Conservation (phyloP, 2,113 vertebrate genomes). For the Peromyscus californicus region DNA sequence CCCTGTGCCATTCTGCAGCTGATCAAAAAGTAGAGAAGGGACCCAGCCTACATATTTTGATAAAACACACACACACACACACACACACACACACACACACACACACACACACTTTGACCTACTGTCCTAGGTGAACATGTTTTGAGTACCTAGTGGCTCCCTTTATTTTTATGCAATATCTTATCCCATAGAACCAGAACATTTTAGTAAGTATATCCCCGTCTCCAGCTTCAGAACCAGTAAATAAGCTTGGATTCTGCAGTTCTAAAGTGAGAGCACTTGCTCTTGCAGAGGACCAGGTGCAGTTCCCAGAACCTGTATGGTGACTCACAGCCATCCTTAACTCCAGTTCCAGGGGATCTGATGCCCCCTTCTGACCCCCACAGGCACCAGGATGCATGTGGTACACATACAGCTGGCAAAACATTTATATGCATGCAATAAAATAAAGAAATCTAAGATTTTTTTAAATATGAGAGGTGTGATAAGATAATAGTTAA, state of each 20-base stretch:
- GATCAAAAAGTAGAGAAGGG: not conserved
- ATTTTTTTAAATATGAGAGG: not conserved
- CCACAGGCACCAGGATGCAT: not conserved
- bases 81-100: not conserved
- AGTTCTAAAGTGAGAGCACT: constrained; percentile 3
- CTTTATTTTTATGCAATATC: not conserved
- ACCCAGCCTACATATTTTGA: constrained; percentile 3
- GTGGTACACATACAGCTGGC: not conserved
- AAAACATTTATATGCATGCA: not conserved
- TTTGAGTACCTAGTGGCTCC: not conserved
- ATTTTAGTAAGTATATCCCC: not conserved
- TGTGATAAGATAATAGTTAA: not conserved
- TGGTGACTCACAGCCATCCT: not conserved
- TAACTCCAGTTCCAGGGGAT: not conserved
- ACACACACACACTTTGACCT: not conserved
- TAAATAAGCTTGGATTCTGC: not conserved
- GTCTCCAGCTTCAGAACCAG: not conserved
- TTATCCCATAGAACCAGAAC: not conserved
- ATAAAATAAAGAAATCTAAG: not conserved
- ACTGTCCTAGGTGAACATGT: not conserved
- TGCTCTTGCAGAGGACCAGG: not conserved
- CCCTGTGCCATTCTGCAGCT: not conserved
- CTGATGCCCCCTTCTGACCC: not conserved
- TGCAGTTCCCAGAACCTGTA: not conserved
- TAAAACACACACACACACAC: constrained; percentile 24